A percentile compares a stretch with the other conserved stretches of the same genome.
Conservation (phyloP, 2,797 vertebrate species). For the Hippopotamyrus pictus region DNA sequence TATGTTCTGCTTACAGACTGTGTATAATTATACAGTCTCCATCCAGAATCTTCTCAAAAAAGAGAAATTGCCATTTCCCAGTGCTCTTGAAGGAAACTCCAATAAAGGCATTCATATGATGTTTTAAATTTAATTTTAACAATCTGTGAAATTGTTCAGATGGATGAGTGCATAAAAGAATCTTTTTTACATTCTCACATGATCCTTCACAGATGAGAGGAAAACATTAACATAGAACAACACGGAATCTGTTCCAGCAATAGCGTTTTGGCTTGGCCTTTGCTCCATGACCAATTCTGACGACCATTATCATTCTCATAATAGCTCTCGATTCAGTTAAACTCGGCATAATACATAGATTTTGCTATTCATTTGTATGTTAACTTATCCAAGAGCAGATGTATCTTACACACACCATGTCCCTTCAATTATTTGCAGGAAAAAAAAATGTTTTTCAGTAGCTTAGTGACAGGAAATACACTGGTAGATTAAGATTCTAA, state of each 20-base stretch:
- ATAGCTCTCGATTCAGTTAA: background rate
- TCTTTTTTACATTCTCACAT: constrained; percentile 14
- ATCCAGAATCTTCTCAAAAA: background rate
- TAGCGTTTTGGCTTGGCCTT: background rate
- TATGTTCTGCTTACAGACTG: background rate
- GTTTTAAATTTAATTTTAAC: constrained; percentile 14
- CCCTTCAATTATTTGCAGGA: background rate
- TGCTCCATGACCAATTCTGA: background rate
- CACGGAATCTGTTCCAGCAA: background rate
- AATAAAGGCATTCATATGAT: constrained; percentile 22
- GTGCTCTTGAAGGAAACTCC: background rate
- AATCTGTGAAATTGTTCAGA: constrained; percentile 1
- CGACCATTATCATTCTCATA: background rate
- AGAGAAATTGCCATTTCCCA: background rate
- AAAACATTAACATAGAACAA: constrained; percentile 8
- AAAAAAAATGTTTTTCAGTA: constrained; percentile 3
- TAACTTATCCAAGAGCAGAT: background rate
- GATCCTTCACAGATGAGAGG: constrained; percentile 15
- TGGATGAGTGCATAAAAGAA: constrained; percentile 11
- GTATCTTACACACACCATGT: background rate
- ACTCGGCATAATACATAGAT: background rate
- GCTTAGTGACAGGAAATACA: background rate
- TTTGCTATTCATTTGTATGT: background rate
- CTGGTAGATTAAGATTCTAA: constrained; percentile 17
- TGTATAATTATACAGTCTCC: background rate